A percentile compares a stretch with the other conserved stretches of the same genome.
Conservation (phyloP, 2,888 invertebrate genomes). For the Gibbula magus region DNA sequence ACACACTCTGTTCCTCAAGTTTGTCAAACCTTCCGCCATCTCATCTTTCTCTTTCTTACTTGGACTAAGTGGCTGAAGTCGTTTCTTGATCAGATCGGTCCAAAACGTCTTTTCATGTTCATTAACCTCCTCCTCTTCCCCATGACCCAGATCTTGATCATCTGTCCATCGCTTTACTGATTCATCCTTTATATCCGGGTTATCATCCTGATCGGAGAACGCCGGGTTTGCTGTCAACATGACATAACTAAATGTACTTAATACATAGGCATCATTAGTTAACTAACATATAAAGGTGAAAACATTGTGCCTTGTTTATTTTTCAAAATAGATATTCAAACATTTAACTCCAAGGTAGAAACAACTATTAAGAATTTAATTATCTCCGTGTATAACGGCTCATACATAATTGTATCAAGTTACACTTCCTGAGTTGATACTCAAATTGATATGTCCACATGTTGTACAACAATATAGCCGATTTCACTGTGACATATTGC, state of each 20-base stretch:
- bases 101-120: slow-evolving; percentile 89
- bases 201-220: neutral
- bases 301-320: neutral
- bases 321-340: neutral
- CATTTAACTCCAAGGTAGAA: too few species aligned
- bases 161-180: slow-evolving; percentile 75
- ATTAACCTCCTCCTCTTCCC: neutral
- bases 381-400: too few species aligned
- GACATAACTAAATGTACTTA: neutral
- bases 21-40: slow-evolving; percentile 81
- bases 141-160: slow-evolving; percentile 5
- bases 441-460: too few species aligned
- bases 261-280: too few species aligned
- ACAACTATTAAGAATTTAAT: too few species aligned
- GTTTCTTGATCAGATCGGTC: slow-evolving; percentile 92
- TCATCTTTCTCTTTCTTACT: slow-evolving; percentile 94
- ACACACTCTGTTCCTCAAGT: slow-evolving; percentile 89
- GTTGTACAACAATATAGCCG: too few species aligned
- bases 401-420: too few species aligned
- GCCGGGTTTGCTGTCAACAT: slow-evolving; percentile 18
- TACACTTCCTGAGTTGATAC: too few species aligned
- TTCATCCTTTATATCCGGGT: neutral
- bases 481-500: too few species aligned
- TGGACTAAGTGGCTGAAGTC: slow-evolving; percentile 93
- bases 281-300: neutral